phyloP scores from a whole-genome alignment of 2,888 invertebrate species.

The Hanleya hanleyi region DNA sequence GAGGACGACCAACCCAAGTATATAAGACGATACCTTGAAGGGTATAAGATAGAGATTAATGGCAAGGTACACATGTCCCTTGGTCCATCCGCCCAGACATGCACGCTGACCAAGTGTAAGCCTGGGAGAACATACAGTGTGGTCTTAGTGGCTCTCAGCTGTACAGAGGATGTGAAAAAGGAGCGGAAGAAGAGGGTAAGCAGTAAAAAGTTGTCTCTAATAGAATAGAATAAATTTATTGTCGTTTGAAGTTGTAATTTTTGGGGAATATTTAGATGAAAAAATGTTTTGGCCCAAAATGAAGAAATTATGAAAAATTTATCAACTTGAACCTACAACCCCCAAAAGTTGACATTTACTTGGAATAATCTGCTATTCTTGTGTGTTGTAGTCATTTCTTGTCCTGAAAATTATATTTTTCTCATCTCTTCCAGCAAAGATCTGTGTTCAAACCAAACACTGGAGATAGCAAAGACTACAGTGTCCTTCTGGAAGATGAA shows the following conservation, averaged over 20 bases:
- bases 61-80: conserved; percentile 70
- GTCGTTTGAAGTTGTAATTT: too few species aligned
- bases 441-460: conserved; percentile 56
- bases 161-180: conserved; percentile 67
- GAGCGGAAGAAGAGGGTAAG: conserved; percentile 48
- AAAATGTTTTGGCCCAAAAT: too few species aligned
- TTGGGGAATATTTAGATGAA: too few species aligned
- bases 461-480: conserved; percentile 55
- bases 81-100: conserved; percentile 67
- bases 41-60: conserved; percentile 70
- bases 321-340: too few species aligned
- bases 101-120: conserved; percentile 72
- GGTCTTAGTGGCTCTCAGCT: conserved; percentile 70
- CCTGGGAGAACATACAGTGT: conserved; percentile 70
- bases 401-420: too few species aligned
- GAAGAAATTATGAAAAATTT: too few species aligned
- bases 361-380: too few species aligned
- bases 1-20: conserved; percentile 64
- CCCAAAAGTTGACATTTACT: too few species aligned
- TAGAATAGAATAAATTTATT: too few species aligned
- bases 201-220: too few species aligned
- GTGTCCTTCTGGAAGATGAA: conserved; percentile 60
- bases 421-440: conserved; percentile 56
- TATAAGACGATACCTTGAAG: conserved; percentile 68
- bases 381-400: too few species aligned